These are phyloP conservation scores for Tribolium castaneum DNA, from an alignment of 1,140 invertebrate species.

Conservation along the genomic window DNA sequence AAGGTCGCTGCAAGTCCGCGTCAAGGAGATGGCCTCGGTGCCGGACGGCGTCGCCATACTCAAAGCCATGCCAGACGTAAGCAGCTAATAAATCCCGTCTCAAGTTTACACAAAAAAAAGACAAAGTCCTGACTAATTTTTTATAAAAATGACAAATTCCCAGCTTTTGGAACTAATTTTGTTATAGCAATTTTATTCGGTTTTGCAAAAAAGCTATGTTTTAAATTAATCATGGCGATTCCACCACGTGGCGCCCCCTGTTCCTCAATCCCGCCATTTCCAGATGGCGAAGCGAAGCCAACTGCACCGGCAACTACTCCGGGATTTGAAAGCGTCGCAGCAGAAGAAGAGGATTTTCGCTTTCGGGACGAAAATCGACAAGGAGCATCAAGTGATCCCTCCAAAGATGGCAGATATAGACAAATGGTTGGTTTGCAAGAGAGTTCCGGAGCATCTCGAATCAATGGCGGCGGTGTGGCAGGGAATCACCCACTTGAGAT, in stretches of 20 bases:
- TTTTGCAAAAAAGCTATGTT: no score
- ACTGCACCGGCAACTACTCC: slow-evolving; percentile 63
- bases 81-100: background rate
- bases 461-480: slow-evolving; percentile 70
- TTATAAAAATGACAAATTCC: no score
- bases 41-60: slow-evolving; percentile 63
- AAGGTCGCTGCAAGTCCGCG: slow-evolving; percentile 63
- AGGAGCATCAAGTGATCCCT: slow-evolving; percentile 66
- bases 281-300: slow-evolving; percentile 58
- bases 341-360: slow-evolving; percentile 62
- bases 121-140: no score
- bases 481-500: slow-evolving; percentile 66
- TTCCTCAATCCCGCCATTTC: slow-evolving; percentile 54
- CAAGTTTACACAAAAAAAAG: no score
- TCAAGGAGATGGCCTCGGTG: slow-evolving; percentile 66
- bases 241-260: slow-evolving; percentile 6
- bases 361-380: slow-evolving; percentile 67
- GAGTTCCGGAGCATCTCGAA: slow-evolving; percentile 67
- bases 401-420: slow-evolving; percentile 65
- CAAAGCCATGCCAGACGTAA: slow-evolving; percentile 63
- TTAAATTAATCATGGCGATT: no score
- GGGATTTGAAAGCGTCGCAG: slow-evolving; percentile 65
- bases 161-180: no score
- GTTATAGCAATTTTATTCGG: no score
- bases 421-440: slow-evolving; percentile 65